Base-by-base conservation (phyloP, 2,888 invertebrate genomes). In the Eilema caniola region DNA sequence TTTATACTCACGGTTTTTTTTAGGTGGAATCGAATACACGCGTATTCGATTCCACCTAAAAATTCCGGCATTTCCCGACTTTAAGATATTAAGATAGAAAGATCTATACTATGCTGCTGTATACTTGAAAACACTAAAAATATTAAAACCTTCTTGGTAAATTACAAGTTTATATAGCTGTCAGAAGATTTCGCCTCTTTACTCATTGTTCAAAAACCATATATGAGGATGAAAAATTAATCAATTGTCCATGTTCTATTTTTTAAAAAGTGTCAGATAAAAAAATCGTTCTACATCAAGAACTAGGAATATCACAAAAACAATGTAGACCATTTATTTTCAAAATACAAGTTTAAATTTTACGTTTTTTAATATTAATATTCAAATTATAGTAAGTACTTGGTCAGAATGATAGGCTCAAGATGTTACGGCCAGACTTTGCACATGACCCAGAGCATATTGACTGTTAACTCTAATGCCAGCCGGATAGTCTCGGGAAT, bases 291-390 rank as follows among this genome's bases (percentile, higher is more conserved):
- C 78, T 84, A 85, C 84, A 83, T 79, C 79, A 81, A 72, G 66
- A 76, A 79, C 70, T 61, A 70, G 69, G 73, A 67, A 78, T 71
- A 75, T 72, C 63, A 82, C 76, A 86, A 90, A 88, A 90, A 91
- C 84, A 88, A 92, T 91, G 88, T 90, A 89, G 87, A 76, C 74
- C 66, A 77, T 57, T 60, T 73, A 81, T 82, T 75, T 82, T 78
- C 76, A 69, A 73, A 75, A 74, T 83, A 73, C 72, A 85, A 83
- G 79, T 83, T 79, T 81, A 86, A 88, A 83, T 80, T 78, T 81
- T 70, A 77, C 67, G 78, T 81, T 67, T 69, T n/a, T 76, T 70
- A 61, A 69, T 67, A 64, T 66, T 60, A 53, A 57, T 41, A 28
- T 10, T 25, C 56, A 75, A 75, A 73, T 66, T 71, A 57, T 63